Percentiles rank a stretch among this genome's conserved stretches.
Evolutionary conservation across 2,797 vertebrate species (phyloP).

Genomic region (Emys orbicularis): DNA sequence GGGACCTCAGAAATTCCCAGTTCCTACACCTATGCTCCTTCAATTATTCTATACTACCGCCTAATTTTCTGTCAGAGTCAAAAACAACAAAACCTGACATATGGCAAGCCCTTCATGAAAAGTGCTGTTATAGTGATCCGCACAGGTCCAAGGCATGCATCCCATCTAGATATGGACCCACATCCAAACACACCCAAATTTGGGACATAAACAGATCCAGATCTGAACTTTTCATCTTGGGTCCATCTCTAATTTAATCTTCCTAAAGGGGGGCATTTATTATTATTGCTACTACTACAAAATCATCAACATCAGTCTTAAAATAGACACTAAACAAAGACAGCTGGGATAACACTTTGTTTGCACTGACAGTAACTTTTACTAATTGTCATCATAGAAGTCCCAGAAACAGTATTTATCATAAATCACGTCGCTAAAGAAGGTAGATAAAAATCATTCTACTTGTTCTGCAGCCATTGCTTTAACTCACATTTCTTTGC

Average conservation of each 20-base stretch:
- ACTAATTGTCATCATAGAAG: background rate
- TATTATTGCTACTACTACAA: background rate
- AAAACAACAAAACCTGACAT: fast-evolving
- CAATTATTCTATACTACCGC: background rate
- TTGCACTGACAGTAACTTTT: background rate
- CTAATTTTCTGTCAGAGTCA: background rate
- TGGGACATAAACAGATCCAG: background rate
- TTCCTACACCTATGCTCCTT: background rate
- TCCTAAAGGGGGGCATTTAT: background rate
- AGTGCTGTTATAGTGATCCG: background rate
- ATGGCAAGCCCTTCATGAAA: background rate
- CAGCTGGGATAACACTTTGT: background rate
- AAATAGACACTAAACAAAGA: background rate
- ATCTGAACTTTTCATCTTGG: background rate
- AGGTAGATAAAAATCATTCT: too few relatives aligned
- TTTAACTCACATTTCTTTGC: constrained; percentile 55
- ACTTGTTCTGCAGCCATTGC: constrained; percentile 32
- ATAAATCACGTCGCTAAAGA: background rate
- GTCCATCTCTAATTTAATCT: background rate
- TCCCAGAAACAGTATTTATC: background rate
- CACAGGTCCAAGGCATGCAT: background rate
- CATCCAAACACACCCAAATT: background rate
- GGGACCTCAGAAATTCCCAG: background rate
- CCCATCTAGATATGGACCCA: background rate
- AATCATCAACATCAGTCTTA: background rate